phyloP scores from a whole-genome alignment of 2,113 vertebrate genomes.

The Clinocottus analis region DNA sequence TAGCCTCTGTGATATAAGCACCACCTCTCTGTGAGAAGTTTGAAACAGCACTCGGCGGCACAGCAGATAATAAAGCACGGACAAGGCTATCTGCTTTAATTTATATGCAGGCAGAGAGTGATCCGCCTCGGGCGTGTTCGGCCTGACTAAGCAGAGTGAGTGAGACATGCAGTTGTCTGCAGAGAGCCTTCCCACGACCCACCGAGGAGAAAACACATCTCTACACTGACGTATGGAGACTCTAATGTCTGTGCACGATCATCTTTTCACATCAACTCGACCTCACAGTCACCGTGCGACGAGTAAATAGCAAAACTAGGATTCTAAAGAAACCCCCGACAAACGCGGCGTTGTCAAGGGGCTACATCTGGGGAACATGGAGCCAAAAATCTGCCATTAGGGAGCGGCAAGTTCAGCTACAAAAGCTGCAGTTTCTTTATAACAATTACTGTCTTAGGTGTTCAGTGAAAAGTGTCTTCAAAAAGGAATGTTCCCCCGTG shows the following conservation, averaged over 20 bases:
- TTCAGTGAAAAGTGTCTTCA: constrained; percentile 54
- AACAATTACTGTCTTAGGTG: constrained; percentile 56
- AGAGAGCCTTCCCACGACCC: constrained; percentile 64
- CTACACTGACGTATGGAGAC: constrained; percentile 10
- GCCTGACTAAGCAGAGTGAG: constrained; percentile 78
- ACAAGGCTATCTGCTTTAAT: constrained; percentile 70
- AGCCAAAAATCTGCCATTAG: constrained; percentile 42
- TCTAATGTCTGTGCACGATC: constrained; percentile 8
- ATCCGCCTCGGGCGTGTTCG: constrained; percentile 68
- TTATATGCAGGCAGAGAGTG: constrained; percentile 74
- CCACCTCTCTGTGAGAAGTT: constrained; percentile 61
- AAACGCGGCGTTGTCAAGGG: constrained; percentile 18
- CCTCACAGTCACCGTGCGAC: constrained; percentile 2
- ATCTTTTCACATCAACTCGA: constrained; percentile 3
- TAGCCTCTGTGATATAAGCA: constrained; percentile 57
- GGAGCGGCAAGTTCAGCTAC: constrained; percentile 28
- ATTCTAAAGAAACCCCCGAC: constrained; percentile 13
- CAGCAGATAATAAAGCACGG: constrained; percentile 63
- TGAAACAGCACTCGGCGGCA: constrained; percentile 54
- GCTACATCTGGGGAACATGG: constrained; percentile 28
- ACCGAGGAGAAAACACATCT: constrained; percentile 52
- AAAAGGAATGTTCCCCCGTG: constrained; percentile 59
- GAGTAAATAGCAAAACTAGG: constrained; percentile 20
- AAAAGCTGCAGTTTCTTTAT: constrained; percentile 53
- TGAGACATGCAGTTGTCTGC: constrained; percentile 71